A percentile compares a stretch with the other conserved stretches of the same genome.
These are phyloP conservation scores for Drosophila tristis DNA, from an alignment of 1,140 invertebrate genomes.

Conservation along the genomic window DNA sequence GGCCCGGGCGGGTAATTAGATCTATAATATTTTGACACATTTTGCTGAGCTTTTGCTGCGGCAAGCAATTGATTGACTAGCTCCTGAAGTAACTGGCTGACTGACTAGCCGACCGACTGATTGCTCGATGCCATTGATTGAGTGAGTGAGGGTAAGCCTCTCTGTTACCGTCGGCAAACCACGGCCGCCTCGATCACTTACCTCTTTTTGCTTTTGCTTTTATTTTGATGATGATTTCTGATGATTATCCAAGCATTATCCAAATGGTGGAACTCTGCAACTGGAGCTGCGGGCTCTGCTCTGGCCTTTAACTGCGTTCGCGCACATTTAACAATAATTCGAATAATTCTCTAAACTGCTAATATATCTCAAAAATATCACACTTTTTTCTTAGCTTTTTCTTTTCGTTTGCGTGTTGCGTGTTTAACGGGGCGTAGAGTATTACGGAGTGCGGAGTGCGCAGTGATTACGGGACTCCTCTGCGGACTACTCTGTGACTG, in stretches of 20 bases:
- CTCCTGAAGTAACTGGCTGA: no score
- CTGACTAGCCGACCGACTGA: no score
- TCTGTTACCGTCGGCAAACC: slow-evolving; percentile 28
- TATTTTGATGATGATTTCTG: slow-evolving; percentile 21
- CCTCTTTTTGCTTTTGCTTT: slow-evolving; percentile 29
- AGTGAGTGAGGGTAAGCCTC: neutral
- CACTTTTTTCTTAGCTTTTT: slow-evolving; percentile 44
- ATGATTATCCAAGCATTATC: slow-evolving; percentile 78
- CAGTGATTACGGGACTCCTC: no score
- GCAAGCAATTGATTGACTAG: no score
- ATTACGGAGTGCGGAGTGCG: no score
- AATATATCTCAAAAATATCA: slow-evolving; percentile 67
- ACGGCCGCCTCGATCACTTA: neutral
- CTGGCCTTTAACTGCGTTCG: slow-evolving; percentile 6
- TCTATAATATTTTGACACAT: no score
- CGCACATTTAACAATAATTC: slow-evolving; percentile 55
- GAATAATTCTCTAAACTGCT: slow-evolving; percentile 66
- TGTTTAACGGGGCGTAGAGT: slow-evolving; percentile 10
- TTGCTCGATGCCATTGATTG: neutral
- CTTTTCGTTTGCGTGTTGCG: slow-evolving; percentile 56
- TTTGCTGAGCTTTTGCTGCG: no score
- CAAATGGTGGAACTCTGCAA: slow-evolving; percentile 34
- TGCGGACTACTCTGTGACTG: neutral
- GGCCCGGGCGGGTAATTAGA: no score
- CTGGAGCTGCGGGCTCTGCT: no score